Evolutionary conservation across 53 echinoderm and acorn worm species (phyloP), one percentile per base, ranked within the genome.

Genomic region (Paracentrotus lividus): DNA sequence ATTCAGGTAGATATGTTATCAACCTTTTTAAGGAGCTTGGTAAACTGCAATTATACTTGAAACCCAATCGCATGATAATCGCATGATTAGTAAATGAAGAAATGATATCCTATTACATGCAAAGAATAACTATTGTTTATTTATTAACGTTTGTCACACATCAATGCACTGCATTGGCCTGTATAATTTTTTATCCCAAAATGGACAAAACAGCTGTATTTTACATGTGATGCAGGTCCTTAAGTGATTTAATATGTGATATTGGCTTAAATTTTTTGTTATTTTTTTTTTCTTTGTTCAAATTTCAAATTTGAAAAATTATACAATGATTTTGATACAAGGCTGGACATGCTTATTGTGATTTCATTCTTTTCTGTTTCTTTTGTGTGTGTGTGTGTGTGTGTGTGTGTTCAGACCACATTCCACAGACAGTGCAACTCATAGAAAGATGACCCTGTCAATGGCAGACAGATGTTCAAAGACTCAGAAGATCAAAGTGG

Each of bases 371-470:
- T 72, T 38, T 38, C 20, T 72, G 38, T 34, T 40, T 10, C 40
- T 16, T 38, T 4, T 0, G 40, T 34, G 1, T 85, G 3, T 2
- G 81, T 34, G 33, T 1, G 49, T 4, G 45, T 75, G 18, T 85
- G 16, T 76, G 18, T 67, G 4, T 7, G 36, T 72, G 40, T 72
- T 40, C 90, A 99, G 99, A 93, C 99, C 99, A 38, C 99, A 99
- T 93, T 99, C 99, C 86, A 99, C 96, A 91, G 97, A 99, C 96
- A 97, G 97, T 94, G 99, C 99, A 31, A 99, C 99, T 76, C 99
- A 99, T 85, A 96, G 99, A 61, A 99, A 99, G 94, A 99, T 99
- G 99, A 99, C 99, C 60, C 92, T 97, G 49, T 97, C 99, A 23
- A 93, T 99, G 77, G 99, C 99, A 26, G 99, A 99, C 88, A 94